Evolutionary conservation across 2,888 invertebrate species (phyloP).

Genomic region (Drosophila bunnanda): DNA sequence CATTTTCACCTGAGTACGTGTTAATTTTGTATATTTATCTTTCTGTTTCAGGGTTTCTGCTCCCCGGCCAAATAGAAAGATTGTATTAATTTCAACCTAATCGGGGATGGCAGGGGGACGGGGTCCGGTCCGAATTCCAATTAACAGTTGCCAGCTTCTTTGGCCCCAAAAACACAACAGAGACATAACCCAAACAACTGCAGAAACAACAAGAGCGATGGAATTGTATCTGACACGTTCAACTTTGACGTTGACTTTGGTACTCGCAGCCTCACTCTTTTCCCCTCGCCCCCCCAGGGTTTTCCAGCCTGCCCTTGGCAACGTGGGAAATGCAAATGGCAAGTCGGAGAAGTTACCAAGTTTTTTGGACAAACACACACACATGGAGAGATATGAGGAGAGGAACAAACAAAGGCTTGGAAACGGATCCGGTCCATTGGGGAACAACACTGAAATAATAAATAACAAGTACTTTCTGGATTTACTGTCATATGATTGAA

Average conservation of each 20-base stretch:
- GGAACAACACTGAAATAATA: constrained; percentile 37
- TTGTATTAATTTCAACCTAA: constrained; percentile 50
- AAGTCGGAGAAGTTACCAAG: constrained; percentile 36
- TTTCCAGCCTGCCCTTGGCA: constrained; percentile 44
- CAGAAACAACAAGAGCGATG: constrained; percentile 18
- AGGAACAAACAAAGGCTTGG: constrained; percentile 71
- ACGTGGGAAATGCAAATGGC: constrained; percentile 78
- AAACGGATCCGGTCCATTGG: constrained; percentile 64
- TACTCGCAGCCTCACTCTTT: constrained; percentile 14
- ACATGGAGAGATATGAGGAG: constrained; percentile 12
- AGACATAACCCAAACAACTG: constrained; percentile 15
- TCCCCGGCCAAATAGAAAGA: constrained; percentile 56
- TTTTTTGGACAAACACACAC: constrained; percentile 45
- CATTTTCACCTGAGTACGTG: constrained; percentile 77
- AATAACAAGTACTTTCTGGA: constrained; percentile 3
- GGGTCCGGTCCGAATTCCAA: constrained; percentile 61
- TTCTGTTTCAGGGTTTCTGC: constrained; percentile 33
- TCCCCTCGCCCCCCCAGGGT: constrained; percentile 24
- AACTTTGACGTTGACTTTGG: constrained; percentile 57
- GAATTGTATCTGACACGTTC: constrained; percentile 57
- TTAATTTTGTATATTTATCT: constrained; percentile 77
- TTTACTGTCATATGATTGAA: background rate
- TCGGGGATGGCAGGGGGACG: constrained; percentile 14
- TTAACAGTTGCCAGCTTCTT: constrained; percentile 58
- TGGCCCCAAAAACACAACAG: constrained; percentile 22